Conservation (phyloP, 1,140 invertebrate species). For the Uloborus diversus region DNA sequence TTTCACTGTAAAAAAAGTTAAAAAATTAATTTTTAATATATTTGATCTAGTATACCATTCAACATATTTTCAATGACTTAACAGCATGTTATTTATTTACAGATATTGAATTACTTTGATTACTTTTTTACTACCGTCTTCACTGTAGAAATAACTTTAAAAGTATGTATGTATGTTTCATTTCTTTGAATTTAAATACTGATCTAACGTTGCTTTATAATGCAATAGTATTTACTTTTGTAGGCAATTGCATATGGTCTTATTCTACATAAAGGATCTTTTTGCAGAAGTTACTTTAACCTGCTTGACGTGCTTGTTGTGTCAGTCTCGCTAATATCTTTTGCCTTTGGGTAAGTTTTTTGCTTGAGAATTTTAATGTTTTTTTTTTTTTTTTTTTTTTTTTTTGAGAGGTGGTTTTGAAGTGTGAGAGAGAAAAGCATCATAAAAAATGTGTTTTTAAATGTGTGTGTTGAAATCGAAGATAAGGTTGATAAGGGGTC, state of each 20-base stretch:
- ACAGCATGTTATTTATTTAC: too few relatives aligned
- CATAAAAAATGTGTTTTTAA: too few relatives aligned
- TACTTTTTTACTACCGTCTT: slow-evolving; percentile 99
- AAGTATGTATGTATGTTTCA: slow-evolving; percentile 68
- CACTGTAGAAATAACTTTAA: slow-evolving; percentile 96
- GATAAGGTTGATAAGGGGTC: too few relatives aligned
- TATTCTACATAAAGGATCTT: slow-evolving; percentile 96
- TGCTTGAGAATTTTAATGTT: background rate
- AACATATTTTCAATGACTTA: too few relatives aligned
- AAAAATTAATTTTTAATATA: too few relatives aligned
- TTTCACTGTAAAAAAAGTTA: too few relatives aligned
- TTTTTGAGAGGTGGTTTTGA: too few relatives aligned
- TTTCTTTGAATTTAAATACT: background rate
- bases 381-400: background rate
- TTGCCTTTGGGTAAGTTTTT: slow-evolving; percentile 81
- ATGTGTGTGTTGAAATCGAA: too few relatives aligned
- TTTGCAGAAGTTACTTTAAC: slow-evolving; percentile 98
- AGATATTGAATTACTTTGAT: slow-evolving; percentile 97
- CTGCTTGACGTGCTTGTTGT: slow-evolving; percentile 98
- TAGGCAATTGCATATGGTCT: slow-evolving; percentile 94
- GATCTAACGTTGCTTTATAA: background rate
- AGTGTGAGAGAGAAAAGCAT: too few relatives aligned
- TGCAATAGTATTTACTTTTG: slow-evolving; percentile 32
- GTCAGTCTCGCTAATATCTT: slow-evolving; percentile 95
- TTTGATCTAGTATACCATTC: too few relatives aligned